Conservation (phyloP, 2,113 vertebrate species). For the Jaculus jaculus region DNA sequence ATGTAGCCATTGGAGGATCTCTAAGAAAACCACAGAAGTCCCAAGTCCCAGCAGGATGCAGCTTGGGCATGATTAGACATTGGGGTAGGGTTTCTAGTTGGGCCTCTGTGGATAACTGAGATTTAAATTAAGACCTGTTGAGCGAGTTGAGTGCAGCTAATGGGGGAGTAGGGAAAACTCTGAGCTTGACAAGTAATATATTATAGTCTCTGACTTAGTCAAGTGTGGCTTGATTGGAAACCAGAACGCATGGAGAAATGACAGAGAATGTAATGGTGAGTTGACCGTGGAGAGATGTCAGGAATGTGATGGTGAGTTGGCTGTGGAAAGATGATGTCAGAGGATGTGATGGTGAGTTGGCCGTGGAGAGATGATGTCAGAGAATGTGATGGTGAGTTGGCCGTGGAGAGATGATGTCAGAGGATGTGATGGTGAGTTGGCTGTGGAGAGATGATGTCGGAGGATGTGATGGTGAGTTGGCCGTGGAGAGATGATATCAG, state of each 20-base stretch:
- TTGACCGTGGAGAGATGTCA: too few species aligned
- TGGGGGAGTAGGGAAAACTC: not conserved
- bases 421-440: too few species aligned
- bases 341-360: too few species aligned
- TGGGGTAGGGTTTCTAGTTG: not conserved
- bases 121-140: not conserved
- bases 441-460: too few species aligned
- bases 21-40: not conserved
- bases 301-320: too few species aligned
- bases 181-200: not conserved
- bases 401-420: too few species aligned
- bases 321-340: too few species aligned
- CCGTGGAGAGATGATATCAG: too few species aligned
- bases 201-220: not conserved
- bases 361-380: too few species aligned
- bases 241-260: accelerated
- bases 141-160: not conserved
- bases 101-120: not conserved
- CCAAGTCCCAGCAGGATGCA: too few species aligned
- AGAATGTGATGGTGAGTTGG: too few species aligned
- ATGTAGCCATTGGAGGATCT: accelerated
- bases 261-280: not conserved
- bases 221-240: not conserved
- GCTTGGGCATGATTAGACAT: not conserved
- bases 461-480: too few species aligned